These are phyloP conservation scores for Caenorhabditis wallacei DNA, from an alignment of 2,888 invertebrate species.

Conservation along the genomic window DNA sequence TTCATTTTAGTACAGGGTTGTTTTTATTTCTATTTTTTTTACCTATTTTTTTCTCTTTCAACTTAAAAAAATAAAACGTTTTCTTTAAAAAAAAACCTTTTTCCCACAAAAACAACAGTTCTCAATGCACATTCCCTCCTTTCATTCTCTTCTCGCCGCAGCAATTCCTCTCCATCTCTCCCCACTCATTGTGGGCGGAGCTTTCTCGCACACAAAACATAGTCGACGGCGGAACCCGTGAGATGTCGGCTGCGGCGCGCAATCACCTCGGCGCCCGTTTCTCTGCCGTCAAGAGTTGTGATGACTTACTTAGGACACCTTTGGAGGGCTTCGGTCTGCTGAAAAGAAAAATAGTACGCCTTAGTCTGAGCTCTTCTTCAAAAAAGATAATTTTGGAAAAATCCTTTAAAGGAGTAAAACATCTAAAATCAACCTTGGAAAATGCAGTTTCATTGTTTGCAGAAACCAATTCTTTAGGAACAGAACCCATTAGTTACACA, in stretches of 20 bases:
- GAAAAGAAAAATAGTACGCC: slow-evolving; percentile 68
- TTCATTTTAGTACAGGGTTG: no score
- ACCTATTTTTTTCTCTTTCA: no score
- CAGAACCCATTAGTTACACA: slow-evolving; percentile 53
- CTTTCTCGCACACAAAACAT: slow-evolving; percentile 20
- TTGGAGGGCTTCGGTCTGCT: slow-evolving; percentile 67
- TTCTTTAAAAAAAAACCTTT: no score
- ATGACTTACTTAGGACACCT: slow-evolving; percentile 71
- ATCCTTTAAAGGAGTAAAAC: neutral
- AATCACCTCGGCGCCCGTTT: neutral
- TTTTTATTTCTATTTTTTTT: no score
- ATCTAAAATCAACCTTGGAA: neutral
- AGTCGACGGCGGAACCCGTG: slow-evolving; percentile 41
- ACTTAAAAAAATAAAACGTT: no score
- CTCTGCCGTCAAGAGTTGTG: slow-evolving; percentile 48
- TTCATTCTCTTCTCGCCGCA: neutral
- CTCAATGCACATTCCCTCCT: neutral
- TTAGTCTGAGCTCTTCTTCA: slow-evolving; percentile 62
- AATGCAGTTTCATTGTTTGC: neutral
- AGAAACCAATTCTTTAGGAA: neutral
- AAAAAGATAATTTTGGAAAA: neutral
- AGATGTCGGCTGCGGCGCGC: slow-evolving; percentile 42
- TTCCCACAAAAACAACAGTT: no score
- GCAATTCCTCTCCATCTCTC: neutral
- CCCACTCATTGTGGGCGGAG: slow-evolving; percentile 51